Evolutionary conservation across 2,113 vertebrate species (phyloP), one percentile per base, ranked within the genome.

Genomic region (Periophthalmodon schlosseri): DNA sequence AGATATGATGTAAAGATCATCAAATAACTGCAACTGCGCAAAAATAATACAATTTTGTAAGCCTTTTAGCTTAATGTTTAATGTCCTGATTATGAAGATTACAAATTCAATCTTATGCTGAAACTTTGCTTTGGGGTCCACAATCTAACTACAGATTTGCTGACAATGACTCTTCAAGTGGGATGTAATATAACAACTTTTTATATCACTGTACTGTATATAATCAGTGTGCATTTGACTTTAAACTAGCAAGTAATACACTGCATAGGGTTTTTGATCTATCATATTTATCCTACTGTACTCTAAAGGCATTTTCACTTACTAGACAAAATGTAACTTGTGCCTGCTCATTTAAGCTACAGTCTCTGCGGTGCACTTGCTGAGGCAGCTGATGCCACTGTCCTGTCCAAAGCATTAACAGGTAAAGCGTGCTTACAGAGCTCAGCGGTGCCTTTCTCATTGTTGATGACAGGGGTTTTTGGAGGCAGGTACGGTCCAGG

Each of bases 401-500:
- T 23, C 68, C 73, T 65, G 21, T 58, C 47, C 34, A 46, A 56
- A 18, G 60, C 72, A 70, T 70, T 64, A 73, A 0, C 23, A 57
- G 33, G 49, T n/a, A 5, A 54, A 57, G 69, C 12, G 16, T 28
- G 75, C 96, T 95, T 93, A 99, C 97, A 89, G 16, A 98, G 95
- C 77, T 99, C 97, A 0, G 95, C 91, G 2, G 94, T 93, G 78
- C 92, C 96, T 86, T 95, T 97, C 75, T 98, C 97, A 0, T 94
- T 18, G 75, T 93, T 97, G 89, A 94, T 93, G 54, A 96, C 88
- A 2, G 95, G 88, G 12, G 95, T 94, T 91, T 98, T 99, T 1
- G 97, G 96, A 78, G 97, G 97, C 49, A 96, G 90, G 67, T 98
- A 99, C 75, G 96, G 95, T 61, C 96, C 97, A 0, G 97, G 98